A percentile compares a stretch with the other conserved stretches of the same genome.
Conservation (phyloP, 2,113 vertebrate genomes). For the Sylvicapra grimmia region DNA sequence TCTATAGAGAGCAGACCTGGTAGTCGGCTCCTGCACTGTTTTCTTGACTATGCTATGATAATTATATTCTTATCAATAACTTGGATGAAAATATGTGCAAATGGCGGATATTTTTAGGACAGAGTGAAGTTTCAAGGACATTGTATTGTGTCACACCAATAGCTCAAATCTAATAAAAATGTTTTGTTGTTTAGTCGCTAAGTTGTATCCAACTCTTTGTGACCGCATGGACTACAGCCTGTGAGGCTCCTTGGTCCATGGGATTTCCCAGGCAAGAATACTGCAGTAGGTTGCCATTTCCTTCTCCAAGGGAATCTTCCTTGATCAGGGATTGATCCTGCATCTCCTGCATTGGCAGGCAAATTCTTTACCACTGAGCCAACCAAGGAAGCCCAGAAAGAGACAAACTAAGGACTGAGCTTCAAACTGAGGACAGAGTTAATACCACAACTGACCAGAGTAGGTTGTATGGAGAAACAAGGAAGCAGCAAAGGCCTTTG, state of each 20-base stretch:
- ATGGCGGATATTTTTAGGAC: not conserved
- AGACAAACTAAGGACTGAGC: not conserved
- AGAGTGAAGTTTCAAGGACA: not conserved
- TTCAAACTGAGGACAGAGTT: not conserved
- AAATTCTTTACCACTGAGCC: not conserved
- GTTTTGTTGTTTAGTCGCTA: not conserved
- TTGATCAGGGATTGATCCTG: not conserved
- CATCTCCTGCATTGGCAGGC: not conserved
- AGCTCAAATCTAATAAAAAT: not conserved
- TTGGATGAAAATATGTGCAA: conserved; percentile 1
- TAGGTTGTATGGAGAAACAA: not conserved
- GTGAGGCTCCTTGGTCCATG: not conserved
- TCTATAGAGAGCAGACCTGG: not conserved
- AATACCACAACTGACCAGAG: not conserved
- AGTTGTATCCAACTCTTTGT: not conserved
- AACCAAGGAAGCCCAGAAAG: not conserved
- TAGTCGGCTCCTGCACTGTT: not conserved
- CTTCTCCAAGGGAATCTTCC: not conserved
- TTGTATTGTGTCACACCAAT: not conserved
- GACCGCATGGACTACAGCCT: not conserved
- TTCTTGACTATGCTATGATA: not conserved
- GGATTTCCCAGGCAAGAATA: not conserved
- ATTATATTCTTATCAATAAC: not conserved
- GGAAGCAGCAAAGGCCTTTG: not conserved
- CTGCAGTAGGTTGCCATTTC: not conserved